Evolutionary conservation across 2,888 invertebrate genomes (phyloP).

Genomic region (Hirtodrosophila cameraria): DNA sequence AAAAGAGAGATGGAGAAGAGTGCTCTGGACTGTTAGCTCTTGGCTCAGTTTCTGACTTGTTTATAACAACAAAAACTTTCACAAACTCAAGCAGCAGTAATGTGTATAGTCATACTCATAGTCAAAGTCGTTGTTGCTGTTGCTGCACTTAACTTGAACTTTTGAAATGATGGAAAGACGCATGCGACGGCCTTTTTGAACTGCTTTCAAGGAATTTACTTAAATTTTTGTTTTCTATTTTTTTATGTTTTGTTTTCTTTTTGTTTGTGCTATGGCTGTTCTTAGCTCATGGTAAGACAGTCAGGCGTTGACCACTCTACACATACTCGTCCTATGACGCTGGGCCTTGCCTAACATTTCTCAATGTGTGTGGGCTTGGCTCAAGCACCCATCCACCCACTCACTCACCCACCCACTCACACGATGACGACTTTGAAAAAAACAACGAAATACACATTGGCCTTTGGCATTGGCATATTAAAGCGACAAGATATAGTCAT

Average conservation of each 20-base stretch:
- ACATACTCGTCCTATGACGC: no score
- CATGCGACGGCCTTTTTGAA: constrained; percentile 25
- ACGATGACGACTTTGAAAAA: constrained; percentile 66
- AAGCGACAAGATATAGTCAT: constrained; percentile 55
- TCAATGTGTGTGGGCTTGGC: constrained; percentile 28
- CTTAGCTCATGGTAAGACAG: constrained; percentile 39
- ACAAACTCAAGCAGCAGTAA: constrained; percentile 3
- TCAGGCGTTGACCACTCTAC: constrained; percentile 50
- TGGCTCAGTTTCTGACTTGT: constrained; percentile 52
- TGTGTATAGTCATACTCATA: constrained; percentile 33
- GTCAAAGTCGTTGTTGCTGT: constrained; percentile 35
- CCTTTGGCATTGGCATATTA: constrained; percentile 62
- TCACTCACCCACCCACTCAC: constrained; percentile 26
- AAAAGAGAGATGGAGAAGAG: constrained; percentile 22
- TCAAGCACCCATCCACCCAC: constrained; percentile 6
- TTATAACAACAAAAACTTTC: constrained; percentile 57
- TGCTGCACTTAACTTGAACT: constrained; percentile 68
- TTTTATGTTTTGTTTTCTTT: constrained; percentile 6
- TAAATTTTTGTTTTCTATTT: constrained; percentile 32
- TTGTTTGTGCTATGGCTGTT: constrained; percentile 3
- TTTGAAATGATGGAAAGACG: constrained; percentile 64
- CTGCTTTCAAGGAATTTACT: constrained; percentile 64
- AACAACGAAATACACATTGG: constrained; percentile 65
- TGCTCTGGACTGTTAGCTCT: constrained; percentile 14
- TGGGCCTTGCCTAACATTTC: constrained; percentile 25